Percentiles rank a stretch among this genome's conserved stretches.
phyloP scores from a whole-genome alignment of 2,888 invertebrate genomes.

The Netelia virgata region DNA sequence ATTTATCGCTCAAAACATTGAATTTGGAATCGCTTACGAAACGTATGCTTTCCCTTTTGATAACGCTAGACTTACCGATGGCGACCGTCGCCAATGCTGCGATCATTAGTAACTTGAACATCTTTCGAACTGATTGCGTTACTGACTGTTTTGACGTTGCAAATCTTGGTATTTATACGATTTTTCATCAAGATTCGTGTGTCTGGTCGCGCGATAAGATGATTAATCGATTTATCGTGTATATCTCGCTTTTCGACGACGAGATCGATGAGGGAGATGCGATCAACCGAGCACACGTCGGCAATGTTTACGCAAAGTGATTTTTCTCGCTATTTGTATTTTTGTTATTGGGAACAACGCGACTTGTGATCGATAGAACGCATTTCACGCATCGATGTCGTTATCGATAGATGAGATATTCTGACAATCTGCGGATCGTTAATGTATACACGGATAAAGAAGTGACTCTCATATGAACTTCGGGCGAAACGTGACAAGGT shows the following conservation, averaged over 20 bases:
- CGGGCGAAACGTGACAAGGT: background rate
- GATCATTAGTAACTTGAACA: slow-evolving; percentile 64
- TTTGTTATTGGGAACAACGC: too few relatives aligned
- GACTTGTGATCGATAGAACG: too few relatives aligned
- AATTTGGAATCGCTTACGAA: too few relatives aligned
- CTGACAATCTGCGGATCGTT: too few relatives aligned
- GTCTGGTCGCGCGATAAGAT: background rate
- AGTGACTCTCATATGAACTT: background rate
- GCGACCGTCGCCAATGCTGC: slow-evolving; percentile 38
- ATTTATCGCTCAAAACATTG: too few relatives aligned
- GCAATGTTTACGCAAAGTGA: background rate
- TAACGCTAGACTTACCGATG: slow-evolving; percentile 57
- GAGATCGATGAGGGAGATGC: background rate
- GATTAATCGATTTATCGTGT: background rate
- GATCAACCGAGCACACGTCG: too few relatives aligned
- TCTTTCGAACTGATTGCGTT: slow-evolving; percentile 53
- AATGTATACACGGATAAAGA: too few relatives aligned
- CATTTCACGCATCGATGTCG: too few relatives aligned
- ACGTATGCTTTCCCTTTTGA: background rate
- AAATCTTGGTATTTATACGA: slow-evolving; percentile 62
- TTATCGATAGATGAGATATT: too few relatives aligned
- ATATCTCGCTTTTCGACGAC: background rate
- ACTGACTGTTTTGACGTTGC: slow-evolving; percentile 46
- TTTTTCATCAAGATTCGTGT: background rate
- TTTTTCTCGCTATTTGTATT: background rate